These are phyloP conservation scores for Polietes domitor DNA, from an alignment of 2,888 invertebrate species.

Conservation along the genomic window DNA sequence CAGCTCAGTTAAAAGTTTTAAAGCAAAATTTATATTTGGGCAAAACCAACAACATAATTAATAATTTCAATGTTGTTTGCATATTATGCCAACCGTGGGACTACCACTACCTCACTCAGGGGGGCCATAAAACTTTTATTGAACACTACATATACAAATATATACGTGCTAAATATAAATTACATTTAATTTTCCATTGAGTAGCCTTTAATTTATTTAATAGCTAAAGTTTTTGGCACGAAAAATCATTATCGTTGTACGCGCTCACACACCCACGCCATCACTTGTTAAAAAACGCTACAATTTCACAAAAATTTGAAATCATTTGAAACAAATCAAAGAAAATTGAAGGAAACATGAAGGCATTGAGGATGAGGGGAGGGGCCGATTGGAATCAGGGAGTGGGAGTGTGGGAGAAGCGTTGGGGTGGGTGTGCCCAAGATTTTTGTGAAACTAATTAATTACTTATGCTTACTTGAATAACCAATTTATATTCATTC, in stretches of 20 bases:
- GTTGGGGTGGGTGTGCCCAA: not conserved
- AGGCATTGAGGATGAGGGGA: not conserved
- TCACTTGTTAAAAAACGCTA: not conserved
- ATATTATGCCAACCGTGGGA: too few species aligned
- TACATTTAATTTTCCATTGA: conserved; percentile 23
- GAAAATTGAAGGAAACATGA: conserved; percentile 4
- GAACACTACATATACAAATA: not conserved
- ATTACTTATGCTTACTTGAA: conserved; percentile 56
- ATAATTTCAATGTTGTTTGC: too few species aligned
- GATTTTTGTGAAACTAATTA: conserved; percentile 45
- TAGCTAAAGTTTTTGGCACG: conserved; percentile 22
- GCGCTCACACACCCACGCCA: not conserved
- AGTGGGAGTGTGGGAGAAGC: not conserved
- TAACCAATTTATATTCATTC: conserved; percentile 56
- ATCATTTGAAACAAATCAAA: conserved; percentile 22
- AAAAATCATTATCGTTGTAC: not conserved
- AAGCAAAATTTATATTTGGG: too few species aligned
- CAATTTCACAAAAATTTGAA: not conserved
- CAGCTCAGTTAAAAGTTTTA: too few species aligned
- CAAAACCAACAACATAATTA: too few species aligned
- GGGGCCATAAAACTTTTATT: not conserved
- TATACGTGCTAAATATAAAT: conserved; percentile 12
- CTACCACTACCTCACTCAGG: too few species aligned
- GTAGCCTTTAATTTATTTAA: conserved; percentile 38
- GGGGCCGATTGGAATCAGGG: not conserved